Evolutionary conservation across 1,140 invertebrate species (phyloP).

Genomic region (Drosophila kanapiae): DNA sequence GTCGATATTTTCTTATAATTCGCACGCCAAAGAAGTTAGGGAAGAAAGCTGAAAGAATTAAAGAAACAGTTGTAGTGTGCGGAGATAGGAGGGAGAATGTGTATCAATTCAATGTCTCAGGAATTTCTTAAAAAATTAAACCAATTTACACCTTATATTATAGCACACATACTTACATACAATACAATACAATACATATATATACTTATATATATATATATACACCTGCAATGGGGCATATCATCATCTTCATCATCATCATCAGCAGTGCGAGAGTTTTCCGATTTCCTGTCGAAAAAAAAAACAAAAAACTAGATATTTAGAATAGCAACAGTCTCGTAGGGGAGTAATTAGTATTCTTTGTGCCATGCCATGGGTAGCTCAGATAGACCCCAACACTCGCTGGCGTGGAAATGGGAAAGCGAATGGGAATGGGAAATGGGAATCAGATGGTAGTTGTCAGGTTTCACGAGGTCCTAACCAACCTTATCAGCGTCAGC

Average conservation of each 20-base stretch:
- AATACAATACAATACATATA: constrained; percentile 22
- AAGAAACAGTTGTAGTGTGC: constrained; percentile 3
- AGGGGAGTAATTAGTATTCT: constrained; percentile 53
- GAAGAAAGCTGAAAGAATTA: constrained; percentile 6
- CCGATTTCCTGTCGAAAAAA: constrained; percentile 23
- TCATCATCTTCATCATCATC: constrained; percentile 28
- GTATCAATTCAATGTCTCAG: constrained; percentile 81
- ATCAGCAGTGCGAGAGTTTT: constrained; percentile 30
- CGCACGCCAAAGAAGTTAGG: constrained; percentile 10
- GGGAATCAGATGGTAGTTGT: constrained; percentile 8
- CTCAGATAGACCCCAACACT: constrained; percentile 4
- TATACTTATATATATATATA: constrained; percentile 10
- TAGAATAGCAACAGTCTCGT: constrained; percentile 23
- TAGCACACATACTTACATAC: constrained; percentile 25
- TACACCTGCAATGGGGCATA: constrained; percentile 24
- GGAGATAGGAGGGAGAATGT: constrained; percentile 13
- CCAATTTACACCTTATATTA: constrained; percentile 32
- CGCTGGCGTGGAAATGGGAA: neutral
- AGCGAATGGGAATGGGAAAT: constrained; percentile 2
- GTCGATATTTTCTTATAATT: constrained; percentile 1
- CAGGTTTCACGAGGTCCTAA: constrained; percentile 13
- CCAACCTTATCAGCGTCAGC: constrained; percentile 42
- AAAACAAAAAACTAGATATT: constrained; percentile 9
- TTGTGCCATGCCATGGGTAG: constrained; percentile 53
- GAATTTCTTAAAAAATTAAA: constrained; percentile 72